These are phyloP conservation scores for Meteorus sp. DNA, from an alignment of 1,140 invertebrate genomes.

Conservation along the genomic window DNA sequence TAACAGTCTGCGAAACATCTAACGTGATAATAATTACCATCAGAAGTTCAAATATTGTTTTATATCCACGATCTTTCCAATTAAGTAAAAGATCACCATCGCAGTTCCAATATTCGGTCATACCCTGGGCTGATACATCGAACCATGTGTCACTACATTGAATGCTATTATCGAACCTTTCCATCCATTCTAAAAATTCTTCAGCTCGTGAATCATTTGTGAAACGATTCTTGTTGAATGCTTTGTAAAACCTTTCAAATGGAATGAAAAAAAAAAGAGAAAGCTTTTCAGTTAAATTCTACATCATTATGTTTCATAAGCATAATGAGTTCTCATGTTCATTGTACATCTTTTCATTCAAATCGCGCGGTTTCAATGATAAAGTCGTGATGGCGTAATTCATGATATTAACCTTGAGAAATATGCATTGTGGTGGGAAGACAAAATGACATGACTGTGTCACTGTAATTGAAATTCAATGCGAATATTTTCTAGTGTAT, in stretches of 20 bases:
- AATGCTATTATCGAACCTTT: constrained; percentile 57
- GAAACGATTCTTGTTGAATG: constrained; percentile 29
- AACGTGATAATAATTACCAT: constrained; percentile 49
- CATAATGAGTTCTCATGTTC: too few species aligned
- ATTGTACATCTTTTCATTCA: too few species aligned
- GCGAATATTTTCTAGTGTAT: too few species aligned
- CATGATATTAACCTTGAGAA: too few species aligned
- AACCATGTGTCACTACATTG: constrained; percentile 63
- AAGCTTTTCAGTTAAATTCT: neutral
- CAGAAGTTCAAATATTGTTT: constrained; percentile 61
- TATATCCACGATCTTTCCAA: constrained; percentile 66
- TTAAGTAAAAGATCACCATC: constrained; percentile 62
- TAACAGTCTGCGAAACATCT: constrained; percentile 1
- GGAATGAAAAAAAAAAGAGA: constrained; percentile 2
- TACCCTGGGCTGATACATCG: constrained; percentile 58
- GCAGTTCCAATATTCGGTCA: constrained; percentile 59
- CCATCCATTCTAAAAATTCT: constrained; percentile 57
- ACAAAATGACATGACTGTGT: too few species aligned
- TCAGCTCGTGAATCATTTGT: constrained; percentile 36
- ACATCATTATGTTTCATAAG: too few species aligned
- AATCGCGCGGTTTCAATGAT: too few species aligned
- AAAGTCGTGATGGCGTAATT: too few species aligned
- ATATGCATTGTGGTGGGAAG: too few species aligned
- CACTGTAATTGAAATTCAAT: too few species aligned
- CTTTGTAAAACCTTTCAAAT: constrained; percentile 29